Base-by-base conservation (phyloP, 1,140 invertebrate genomes). In the Drosophila melanogaster region DNA sequence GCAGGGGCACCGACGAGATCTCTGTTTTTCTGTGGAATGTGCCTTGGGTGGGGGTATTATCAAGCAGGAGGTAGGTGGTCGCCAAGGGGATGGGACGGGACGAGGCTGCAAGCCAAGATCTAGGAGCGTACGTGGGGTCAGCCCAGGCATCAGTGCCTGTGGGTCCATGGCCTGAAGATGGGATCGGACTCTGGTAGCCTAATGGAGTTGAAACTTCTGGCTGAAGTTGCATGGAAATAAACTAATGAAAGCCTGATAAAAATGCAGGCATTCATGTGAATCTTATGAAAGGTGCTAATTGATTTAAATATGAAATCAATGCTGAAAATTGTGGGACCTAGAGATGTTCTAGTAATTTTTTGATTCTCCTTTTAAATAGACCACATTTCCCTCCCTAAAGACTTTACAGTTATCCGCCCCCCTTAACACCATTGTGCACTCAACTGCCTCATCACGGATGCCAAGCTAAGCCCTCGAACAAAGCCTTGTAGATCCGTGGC, bases 401-500 rank as follows among this genome's bases (percentile, higher is more conserved):
- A 53, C 12, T 37, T 33, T 37, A 41, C 47, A 60, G 30, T 56
- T 33, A 33, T 56, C 35, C 51, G 30, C 51, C 5, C 50, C 50
- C 22, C 37, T 33, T 57, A 41, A 15, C 54, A 33, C 59, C 26
- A 17, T 49, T 53, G 37, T 35, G 62, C 53, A 58, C 40, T 76
- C 55, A 51, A 65, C 35, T 74, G 54, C 11, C 41, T 64, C 37
- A 30, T 54, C 54, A 56, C 35, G 54, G 50, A 70, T 55, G 57
- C 64, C 51, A 35, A 57, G 75, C 59, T 75, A 57, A 78, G 77
- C 58, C 24, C 33, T 57, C 44, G 59, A 66, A 75, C 60, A 76
- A 86, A 86, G 76, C 79, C 77, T 73, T 87, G 50, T 83, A 70
- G 76, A 87, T 89, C 83, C 83, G 66, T 87, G 79, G 84, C 84